Evolutionary conservation across 2,797 vertebrate species (phyloP).

Genomic region (Sciurus vulgaris): DNA sequence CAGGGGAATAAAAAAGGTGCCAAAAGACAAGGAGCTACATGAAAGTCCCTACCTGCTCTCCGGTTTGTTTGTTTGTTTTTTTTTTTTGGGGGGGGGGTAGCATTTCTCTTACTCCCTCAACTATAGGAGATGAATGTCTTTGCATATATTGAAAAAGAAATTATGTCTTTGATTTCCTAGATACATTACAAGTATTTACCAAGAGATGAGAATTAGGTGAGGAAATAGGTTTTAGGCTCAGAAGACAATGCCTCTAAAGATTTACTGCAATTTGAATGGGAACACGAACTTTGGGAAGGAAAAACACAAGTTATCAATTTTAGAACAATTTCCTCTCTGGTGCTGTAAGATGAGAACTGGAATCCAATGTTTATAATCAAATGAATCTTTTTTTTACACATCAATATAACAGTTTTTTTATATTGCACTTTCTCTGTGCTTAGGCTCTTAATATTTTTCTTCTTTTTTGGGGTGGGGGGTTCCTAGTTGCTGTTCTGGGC

Average conservation of each 20-base stretch:
- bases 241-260: conserved; percentile 78
- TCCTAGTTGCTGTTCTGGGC: conserved; percentile 58
- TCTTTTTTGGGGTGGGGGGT: neutral
- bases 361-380: conserved; percentile 78
- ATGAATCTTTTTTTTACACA: conserved; percentile 66
- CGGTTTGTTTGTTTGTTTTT: conserved; percentile 50
- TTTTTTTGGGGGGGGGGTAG: neutral
- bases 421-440: conserved; percentile 68
- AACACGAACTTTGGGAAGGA: conserved; percentile 76
- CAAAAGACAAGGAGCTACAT: conserved; percentile 34
- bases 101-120: conserved; percentile 62
- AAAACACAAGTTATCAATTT: conserved; percentile 80
- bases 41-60: neutral
- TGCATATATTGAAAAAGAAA: conserved; percentile 81
- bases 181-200: conserved; percentile 79
- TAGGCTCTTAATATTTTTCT: conserved; percentile 48
- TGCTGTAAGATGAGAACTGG: conserved; percentile 71
- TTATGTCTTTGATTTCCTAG: conserved; percentile 82
- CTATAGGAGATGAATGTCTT: conserved; percentile 72
- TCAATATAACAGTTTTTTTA: conserved; percentile 38
- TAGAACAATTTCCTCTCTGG: conserved; percentile 76
- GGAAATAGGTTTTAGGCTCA: conserved; percentile 77
- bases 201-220: conserved; percentile 76
- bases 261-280: conserved; percentile 80
- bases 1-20: conserved; percentile 61